Evolutionary conservation across 2,888 invertebrate genomes (phyloP).

Genomic region (Folsomia candida): DNA sequence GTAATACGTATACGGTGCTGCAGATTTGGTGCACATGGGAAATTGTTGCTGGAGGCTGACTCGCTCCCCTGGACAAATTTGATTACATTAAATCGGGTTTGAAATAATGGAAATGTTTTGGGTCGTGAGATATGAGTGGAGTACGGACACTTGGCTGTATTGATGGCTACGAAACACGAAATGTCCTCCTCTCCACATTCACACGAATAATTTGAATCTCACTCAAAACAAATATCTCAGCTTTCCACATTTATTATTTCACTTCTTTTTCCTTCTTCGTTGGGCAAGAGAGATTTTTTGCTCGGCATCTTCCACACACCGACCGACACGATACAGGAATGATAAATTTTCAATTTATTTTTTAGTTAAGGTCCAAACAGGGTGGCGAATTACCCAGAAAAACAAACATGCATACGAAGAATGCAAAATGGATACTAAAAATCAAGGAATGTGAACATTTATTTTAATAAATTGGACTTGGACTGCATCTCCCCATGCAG

Average conservation of each 20-base stretch:
- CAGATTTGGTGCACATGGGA: not conserved
- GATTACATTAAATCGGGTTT: slow-evolving; percentile 3
- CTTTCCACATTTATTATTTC: not conserved
- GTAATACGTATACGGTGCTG: too few species aligned
- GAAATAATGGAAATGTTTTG: slow-evolving; percentile 24
- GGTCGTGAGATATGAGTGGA: slow-evolving; percentile 40
- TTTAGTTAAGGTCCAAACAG: not conserved
- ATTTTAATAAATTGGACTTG: too few species aligned
- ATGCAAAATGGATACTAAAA: not conserved
- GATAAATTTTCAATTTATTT: not conserved
- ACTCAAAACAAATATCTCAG: not conserved
- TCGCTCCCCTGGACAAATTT: slow-evolving; percentile 13
- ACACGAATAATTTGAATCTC: not conserved
- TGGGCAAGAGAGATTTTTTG: not conserved
- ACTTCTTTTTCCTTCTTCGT: not conserved
- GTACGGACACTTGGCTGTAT: slow-evolving; percentile 41
- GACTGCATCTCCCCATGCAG: too few species aligned
- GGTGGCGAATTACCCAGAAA: not conserved
- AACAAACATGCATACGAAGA: not conserved
- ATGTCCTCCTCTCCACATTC: slow-evolving; percentile 26
- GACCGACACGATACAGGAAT: too few species aligned
- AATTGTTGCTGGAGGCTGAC: not conserved
- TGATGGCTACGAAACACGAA: slow-evolving; percentile 46
- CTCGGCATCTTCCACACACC: too few species aligned
- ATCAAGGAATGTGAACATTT: not conserved